Evolutionary conservation across 2,797 vertebrate species (phyloP), one percentile per base, ranked within the genome.

Genomic region (Artibeus lituratus): DNA sequence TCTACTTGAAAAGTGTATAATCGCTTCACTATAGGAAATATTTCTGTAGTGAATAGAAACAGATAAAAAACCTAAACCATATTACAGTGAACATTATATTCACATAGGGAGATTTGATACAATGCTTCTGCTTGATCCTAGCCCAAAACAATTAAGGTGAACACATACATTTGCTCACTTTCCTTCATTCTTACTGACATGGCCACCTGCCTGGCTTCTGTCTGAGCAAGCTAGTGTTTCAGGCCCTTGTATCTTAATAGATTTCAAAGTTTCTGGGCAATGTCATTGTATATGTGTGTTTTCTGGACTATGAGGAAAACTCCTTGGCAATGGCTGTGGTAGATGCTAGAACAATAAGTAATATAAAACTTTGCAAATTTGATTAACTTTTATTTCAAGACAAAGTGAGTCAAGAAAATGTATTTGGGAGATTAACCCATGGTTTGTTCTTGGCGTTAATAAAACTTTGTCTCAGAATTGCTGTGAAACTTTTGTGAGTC

Each of bases 381-480:
- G 22, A 82, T 7, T 74, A 72, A 49, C 42, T 91, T 95, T 76
- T 78, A 81, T 87, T 96, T 96, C 82, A 87, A 78, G 72, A 94
- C 22, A 44, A 26, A 57, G 37, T 95, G 65, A 87, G 47, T 77
- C 78, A 51, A 87, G 67, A 91, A 96, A 94, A 95, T 49, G 29
- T 67, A 96, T 70, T 95, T 77, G 18, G 21, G 95, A 90, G 88
- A 93, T 95, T 77, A 92, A 90, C 84, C 51, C 76, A 62, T 70
- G 69, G 39, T 84, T 95, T 94, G 67, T 86, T 59, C n/a, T 87
- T 76, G 84, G 59, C 87, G 42, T 70, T 90, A 91, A 96, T 59
- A 94, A 95, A 96, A 91, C 37, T 12, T 95, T 83, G 78, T 70
- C 87, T 93, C 74, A 81, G 65, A 95, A 94, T 78, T 85, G 29